These are phyloP conservation scores for Xyrichtys novacula DNA, from an alignment of 2,797 vertebrate genomes.

Conservation along the genomic window DNA sequence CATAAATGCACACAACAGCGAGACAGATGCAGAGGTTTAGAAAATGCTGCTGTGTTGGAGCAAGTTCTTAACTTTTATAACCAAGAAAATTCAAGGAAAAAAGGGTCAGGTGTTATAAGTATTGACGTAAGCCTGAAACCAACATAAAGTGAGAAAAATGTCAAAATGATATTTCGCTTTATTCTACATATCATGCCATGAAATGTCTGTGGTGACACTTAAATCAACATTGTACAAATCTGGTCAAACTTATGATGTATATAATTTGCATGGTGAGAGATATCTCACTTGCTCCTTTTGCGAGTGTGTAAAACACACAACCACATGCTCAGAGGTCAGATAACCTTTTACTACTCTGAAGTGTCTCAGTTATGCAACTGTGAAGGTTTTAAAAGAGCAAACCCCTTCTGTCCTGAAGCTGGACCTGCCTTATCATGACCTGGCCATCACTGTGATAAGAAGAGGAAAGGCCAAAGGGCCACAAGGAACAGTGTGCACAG, in stretches of 20 bases:
- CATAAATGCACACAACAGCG: constrained; percentile 57
- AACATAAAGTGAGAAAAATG: not conserved
- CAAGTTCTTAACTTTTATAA: not conserved
- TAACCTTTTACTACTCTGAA: constrained; percentile 69
- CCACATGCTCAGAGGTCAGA: constrained; percentile 57
- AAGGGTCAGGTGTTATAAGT: constrained; percentile 6
- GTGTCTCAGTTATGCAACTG: constrained; percentile 75
- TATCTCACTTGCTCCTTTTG: constrained; percentile 34
- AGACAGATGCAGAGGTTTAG: constrained; percentile 47
- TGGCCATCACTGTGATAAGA: constrained; percentile 81
- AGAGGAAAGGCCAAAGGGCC: constrained; percentile 84
- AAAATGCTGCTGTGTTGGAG: not conserved
- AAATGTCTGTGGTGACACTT: not conserved
- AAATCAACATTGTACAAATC: not conserved
- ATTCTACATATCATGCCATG: too few species aligned
- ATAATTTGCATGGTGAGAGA: constrained; percentile 25
- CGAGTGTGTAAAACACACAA: constrained; percentile 40
- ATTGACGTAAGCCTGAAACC: not conserved
- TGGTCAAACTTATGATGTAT: constrained; percentile 23
- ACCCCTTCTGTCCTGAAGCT: constrained; percentile 76
- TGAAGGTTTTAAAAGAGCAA: constrained; percentile 69
- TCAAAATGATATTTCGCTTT: not conserved
- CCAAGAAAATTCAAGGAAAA: not conserved
- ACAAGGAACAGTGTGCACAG: constrained; percentile 75
- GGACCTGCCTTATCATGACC: constrained; percentile 75